Evolutionary conservation across 2,113 vertebrate species (phyloP).

Genomic region (Campylomormyrus tamandua): DNA sequence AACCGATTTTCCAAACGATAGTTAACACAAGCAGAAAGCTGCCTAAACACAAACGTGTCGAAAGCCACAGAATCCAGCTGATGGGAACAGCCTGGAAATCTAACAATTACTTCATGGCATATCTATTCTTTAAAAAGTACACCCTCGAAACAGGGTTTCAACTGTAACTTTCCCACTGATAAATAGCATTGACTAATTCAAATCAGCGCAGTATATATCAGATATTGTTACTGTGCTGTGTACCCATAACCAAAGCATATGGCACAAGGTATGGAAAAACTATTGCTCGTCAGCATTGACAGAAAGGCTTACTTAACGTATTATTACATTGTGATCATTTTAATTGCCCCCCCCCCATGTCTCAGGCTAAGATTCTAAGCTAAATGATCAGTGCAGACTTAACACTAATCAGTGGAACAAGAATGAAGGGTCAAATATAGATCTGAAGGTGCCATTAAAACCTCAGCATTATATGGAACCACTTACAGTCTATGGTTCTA

Average conservation of each 20-base stretch:
- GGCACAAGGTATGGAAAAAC: neutral
- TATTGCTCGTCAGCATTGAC: neutral
- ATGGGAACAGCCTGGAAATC: neutral
- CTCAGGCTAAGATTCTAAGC: slow-evolving; percentile 4
- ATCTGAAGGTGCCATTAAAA: neutral
- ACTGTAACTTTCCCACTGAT: neutral
- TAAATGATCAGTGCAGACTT: neutral
- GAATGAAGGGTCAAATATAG: neutral
- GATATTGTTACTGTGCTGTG: neutral
- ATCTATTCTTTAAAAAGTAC: neutral
- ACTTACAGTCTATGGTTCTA: neutral
- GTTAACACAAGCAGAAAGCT: neutral
- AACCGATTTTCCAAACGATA: neutral
- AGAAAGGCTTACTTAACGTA: slow-evolving; percentile 1
- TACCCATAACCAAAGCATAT: neutral
- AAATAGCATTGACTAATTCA: neutral
- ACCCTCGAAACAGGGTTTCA: neutral
- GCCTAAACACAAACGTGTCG: neutral
- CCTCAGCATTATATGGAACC: slow-evolving; percentile 8
- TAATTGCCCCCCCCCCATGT: neutral
- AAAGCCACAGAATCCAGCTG: neutral
- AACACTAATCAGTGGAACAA: neutral
- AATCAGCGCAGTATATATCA: neutral
- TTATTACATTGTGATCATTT: neutral
- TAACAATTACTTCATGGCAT: neutral